These are phyloP conservation scores for Agonopterix alstromeriana DNA, from an alignment of 2,888 invertebrate species.

Conservation along the genomic window DNA sequence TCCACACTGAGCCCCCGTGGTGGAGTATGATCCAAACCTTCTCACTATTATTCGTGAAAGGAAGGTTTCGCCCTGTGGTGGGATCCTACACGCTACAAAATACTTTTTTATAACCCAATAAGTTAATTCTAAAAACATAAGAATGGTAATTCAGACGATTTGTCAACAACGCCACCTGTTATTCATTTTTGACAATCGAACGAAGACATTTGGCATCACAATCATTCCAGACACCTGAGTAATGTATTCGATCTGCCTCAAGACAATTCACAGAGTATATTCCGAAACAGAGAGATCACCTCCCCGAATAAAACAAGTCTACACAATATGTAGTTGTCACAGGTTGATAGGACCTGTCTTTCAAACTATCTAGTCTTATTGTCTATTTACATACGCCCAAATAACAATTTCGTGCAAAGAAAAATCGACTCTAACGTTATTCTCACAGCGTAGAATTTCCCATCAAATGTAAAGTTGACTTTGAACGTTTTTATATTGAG, in stretches of 20 bases:
- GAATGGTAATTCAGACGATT: neutral
- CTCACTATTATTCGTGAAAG: too few species aligned
- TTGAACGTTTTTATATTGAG: constrained; percentile 15
- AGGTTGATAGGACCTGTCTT: constrained; percentile 70
- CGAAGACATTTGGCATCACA: constrained; percentile 20
- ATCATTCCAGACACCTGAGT: constrained; percentile 25
- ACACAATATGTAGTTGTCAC: constrained; percentile 73
- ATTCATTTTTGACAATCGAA: constrained; percentile 16
- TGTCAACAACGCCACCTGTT: neutral
- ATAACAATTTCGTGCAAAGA: neutral
- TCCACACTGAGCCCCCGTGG: too few species aligned
- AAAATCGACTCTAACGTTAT: neutral
- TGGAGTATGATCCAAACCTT: too few species aligned
- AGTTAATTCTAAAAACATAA: too few species aligned
- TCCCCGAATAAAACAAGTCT: constrained; percentile 60
- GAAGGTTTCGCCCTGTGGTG: too few species aligned
- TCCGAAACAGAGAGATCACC: constrained; percentile 58
- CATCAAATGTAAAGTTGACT: neutral
- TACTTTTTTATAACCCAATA: too few species aligned
- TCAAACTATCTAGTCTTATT: constrained; percentile 54
- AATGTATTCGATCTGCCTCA: constrained; percentile 43
- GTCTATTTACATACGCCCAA: constrained; percentile 3
- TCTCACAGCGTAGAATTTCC: too few species aligned
- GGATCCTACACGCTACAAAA: too few species aligned
- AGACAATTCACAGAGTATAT: constrained; percentile 51